Evolutionary conservation across 2,113 vertebrate species (phyloP).

Genomic region (Brienomyrus brachyistius): DNA sequence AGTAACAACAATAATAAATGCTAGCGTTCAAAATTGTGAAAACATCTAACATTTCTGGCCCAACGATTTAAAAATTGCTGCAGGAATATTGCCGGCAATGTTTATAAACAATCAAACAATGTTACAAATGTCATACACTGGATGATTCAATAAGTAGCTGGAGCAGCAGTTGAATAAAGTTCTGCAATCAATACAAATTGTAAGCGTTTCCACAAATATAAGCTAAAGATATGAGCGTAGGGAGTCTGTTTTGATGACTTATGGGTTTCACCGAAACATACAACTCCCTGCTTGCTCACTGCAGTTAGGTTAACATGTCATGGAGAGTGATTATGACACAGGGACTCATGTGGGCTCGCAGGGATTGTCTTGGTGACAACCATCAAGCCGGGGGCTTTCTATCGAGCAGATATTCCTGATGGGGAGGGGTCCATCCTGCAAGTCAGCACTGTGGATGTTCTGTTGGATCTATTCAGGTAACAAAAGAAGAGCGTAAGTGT

Average conservation of each 20-base stretch:
- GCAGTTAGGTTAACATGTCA: not conserved
- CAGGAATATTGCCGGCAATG: not conserved
- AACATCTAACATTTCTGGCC: not conserved
- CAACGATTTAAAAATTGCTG: too few species aligned
- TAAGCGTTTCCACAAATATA: not conserved
- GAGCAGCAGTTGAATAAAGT: not conserved
- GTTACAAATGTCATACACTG: not conserved
- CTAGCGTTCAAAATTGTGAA: not conserved
- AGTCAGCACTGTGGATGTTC: constrained; percentile 64
- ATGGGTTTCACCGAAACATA: not conserved
- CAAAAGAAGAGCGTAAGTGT: not conserved
- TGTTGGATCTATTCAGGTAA: constrained; percentile 74
- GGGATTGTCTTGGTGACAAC: constrained; percentile 68
- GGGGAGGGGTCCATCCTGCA: constrained; percentile 56
- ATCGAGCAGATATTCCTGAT: constrained; percentile 54
- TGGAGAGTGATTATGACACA: not conserved
- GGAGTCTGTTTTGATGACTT: not conserved
- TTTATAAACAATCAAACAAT: not conserved
- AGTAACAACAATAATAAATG: not conserved
- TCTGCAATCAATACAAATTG: not conserved
- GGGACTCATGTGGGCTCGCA: constrained; percentile 29
- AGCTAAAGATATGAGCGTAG: not conserved
- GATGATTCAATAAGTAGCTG: not conserved
- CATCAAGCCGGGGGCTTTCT: constrained; percentile 68
- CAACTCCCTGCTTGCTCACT: not conserved